These are phyloP conservation scores for Aurelia coerulea DNA, from an alignment of 30 jellyfish, hydroid and myxozoan species.

Conservation along the genomic window DNA sequence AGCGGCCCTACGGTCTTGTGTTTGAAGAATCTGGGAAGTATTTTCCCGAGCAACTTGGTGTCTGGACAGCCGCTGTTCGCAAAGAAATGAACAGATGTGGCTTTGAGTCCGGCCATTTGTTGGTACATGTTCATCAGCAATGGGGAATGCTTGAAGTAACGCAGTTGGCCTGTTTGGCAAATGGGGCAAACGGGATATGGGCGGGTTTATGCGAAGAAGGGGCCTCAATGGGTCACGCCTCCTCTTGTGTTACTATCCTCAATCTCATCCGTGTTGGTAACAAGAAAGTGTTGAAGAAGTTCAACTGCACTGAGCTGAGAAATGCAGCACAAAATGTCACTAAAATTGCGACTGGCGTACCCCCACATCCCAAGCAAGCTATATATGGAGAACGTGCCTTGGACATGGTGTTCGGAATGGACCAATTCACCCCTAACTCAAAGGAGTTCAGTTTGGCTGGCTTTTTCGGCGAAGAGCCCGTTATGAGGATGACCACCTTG, in stretches of 20 bases:
- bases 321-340: slow-evolving; percentile 70
- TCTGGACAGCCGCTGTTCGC: slow-evolving; percentile 82
- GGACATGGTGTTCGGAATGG: slow-evolving; percentile 81
- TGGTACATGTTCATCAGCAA: slow-evolving; percentile 83
- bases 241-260: slow-evolving; percentile 58
- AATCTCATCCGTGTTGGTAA: slow-evolving; percentile 77
- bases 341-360: slow-evolving; percentile 57
- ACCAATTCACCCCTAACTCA: slow-evolving; percentile 65
- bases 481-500: slow-evolving; percentile 79
- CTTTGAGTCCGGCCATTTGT: slow-evolving; percentile 71
- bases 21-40: slow-evolving; percentile 77
- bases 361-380: slow-evolving; percentile 62
- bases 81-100: slow-evolving; percentile 79
- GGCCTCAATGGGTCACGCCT: slow-evolving; percentile 82
- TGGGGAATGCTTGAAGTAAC: slow-evolving; percentile 74
- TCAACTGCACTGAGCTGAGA: slow-evolving; percentile 72
- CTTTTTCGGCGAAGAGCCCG: slow-evolving; percentile 81
- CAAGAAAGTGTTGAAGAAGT: slow-evolving; percentile 63
- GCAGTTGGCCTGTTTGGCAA: slow-evolving; percentile 64
- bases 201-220: slow-evolving; percentile 87
- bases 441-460: slow-evolving; percentile 69
- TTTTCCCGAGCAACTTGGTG: slow-evolving; percentile 79
- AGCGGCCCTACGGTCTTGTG: slow-evolving; percentile 72
- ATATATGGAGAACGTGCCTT: slow-evolving; percentile 80
- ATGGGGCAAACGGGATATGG: slow-evolving; percentile 88